Percentiles rank a stretch among this genome's conserved stretches.
Conservation (phyloP, 1,140 invertebrate species). For the Trichoplusia ni region DNA sequence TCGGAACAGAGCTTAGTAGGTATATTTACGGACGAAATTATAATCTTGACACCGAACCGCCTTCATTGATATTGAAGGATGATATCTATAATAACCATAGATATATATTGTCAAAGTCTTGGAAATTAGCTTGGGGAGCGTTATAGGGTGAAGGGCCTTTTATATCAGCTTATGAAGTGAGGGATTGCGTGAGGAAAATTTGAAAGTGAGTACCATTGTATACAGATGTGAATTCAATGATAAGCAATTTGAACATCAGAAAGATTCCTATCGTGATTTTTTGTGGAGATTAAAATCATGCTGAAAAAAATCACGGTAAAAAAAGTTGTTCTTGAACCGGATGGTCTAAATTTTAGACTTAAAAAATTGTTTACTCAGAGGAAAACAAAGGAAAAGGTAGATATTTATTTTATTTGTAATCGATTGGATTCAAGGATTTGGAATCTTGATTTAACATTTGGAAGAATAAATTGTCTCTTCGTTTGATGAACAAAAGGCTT, state of each 20-base stretch:
- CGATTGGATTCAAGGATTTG: neutral
- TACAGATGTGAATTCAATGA: no score
- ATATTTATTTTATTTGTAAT: no score
- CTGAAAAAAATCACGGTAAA: no score
- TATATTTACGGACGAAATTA: conserved; percentile 15
- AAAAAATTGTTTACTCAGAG: no score
- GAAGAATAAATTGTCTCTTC: conserved; percentile 14
- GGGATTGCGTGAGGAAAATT: no score
- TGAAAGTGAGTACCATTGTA: no score
- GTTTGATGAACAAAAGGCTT: conserved; percentile 20
- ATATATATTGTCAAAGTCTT: neutral
- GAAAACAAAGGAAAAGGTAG: no score
- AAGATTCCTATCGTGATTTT: no score
- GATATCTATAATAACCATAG: neutral
- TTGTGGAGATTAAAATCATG: no score
- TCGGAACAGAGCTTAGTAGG: neutral
- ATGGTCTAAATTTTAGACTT: no score
- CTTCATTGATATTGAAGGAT: conserved; percentile 1
- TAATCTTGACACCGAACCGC: neutral
- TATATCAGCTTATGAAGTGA: neutral
- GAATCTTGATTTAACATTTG: neutral
- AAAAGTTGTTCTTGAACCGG: no score
- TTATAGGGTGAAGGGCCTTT: neutral
- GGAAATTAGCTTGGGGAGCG: neutral
- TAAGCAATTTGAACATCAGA: no score